Percentiles rank a stretch among this genome's conserved stretches.
phyloP scores from a whole-genome alignment of 2,797 vertebrate species.

The Gorsachius magnificus region DNA sequence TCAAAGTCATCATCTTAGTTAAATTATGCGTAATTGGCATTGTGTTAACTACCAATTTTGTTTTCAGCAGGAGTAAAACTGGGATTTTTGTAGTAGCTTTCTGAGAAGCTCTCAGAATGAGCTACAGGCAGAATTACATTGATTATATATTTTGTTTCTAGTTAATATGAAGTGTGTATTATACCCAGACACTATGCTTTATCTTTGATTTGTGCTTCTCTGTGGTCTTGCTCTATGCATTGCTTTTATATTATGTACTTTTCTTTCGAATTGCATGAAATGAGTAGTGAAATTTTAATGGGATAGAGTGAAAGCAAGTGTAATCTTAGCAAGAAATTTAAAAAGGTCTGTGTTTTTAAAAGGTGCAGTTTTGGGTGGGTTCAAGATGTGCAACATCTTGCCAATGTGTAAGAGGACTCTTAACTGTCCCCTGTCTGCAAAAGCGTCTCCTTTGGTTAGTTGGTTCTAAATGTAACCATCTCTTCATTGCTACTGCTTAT shows the following conservation, averaged over 20 bases:
- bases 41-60: neutral
- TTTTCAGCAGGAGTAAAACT: neutral
- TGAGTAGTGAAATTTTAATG: neutral
- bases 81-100: neutral
- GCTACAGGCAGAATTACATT: neutral
- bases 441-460: neutral
- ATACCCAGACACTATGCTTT: neutral
- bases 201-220: neutral
- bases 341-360: neutral
- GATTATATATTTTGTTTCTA: neutral
- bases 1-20: neutral
- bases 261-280: neutral
- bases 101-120: neutral
- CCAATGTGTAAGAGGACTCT: neutral
- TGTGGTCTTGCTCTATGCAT: neutral
- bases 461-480: neutral
- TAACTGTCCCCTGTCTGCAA: neutral
- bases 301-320: neutral
- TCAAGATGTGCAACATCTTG: neutral
- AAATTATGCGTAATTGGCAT: neutral
- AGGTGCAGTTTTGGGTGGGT: neutral
- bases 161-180: neutral
- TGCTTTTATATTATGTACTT: neutral
- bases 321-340: neutral
- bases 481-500: neutral